A percentile compares a stretch with the other conserved stretches of the same genome.
Conservation (phyloP, 1,140 invertebrate species). For the Vanessa tameamea region DNA sequence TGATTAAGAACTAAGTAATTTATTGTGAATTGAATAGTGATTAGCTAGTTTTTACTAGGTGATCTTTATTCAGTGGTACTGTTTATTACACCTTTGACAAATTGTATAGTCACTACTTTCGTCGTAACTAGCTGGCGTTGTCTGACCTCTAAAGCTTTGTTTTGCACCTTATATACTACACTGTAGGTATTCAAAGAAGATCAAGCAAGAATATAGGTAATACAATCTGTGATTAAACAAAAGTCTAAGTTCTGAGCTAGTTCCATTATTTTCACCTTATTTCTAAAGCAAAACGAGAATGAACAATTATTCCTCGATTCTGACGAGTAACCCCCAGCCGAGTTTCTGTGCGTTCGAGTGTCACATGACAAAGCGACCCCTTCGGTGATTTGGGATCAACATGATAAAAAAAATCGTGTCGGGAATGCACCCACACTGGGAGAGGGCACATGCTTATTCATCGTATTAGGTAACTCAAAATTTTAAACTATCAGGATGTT, state of each 20-base stretch:
- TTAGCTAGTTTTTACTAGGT: constrained; percentile 1
- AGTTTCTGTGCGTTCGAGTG: constrained; percentile 71
- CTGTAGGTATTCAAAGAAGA: too few relatives aligned
- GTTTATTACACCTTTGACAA: neutral
- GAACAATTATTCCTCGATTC: constrained; percentile 62
- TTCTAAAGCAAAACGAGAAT: constrained; percentile 37
- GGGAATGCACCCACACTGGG: constrained; percentile 74
- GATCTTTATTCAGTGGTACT: neutral
- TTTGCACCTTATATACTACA: too few relatives aligned
- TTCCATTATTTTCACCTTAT: neutral
- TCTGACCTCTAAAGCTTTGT: too few relatives aligned
- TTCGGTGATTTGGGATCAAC: constrained; percentile 70
- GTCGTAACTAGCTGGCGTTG: too few relatives aligned
- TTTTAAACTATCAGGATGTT: constrained; percentile 5
- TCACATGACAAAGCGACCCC: constrained; percentile 77
- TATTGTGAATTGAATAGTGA: constrained; percentile 1
- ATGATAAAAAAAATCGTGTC: constrained; percentile 73
- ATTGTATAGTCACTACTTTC: too few relatives aligned
- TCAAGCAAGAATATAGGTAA: too few relatives aligned
- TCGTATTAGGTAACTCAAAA: constrained; percentile 31
- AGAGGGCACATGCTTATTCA: constrained; percentile 57
- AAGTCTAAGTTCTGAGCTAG: neutral
- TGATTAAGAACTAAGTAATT: constrained; percentile 12
- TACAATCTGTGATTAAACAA: too few relatives aligned
- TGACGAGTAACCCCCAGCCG: constrained; percentile 69